phyloP scores from a whole-genome alignment of 2,797 vertebrate genomes.

The Hypotaenidia philippensis region DNA sequence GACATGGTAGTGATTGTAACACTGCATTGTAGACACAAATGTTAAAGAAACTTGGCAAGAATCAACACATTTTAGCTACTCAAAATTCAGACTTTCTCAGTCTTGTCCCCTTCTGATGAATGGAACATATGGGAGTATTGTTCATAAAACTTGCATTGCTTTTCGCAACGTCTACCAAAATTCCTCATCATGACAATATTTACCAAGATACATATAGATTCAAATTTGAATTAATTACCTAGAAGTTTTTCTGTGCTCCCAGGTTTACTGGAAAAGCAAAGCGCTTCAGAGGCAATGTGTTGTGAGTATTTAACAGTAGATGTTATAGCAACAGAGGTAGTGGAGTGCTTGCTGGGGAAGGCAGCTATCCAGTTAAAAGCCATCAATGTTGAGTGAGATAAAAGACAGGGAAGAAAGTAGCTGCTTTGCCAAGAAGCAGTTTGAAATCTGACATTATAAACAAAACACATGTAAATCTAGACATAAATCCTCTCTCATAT shows the following conservation, averaged over 20 bases:
- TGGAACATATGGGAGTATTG: conserved; percentile 75
- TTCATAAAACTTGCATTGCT: conserved; percentile 74
- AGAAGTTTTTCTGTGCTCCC: conserved; percentile 50
- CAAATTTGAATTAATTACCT: conserved; percentile 71
- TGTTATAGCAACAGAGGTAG: conserved; percentile 58
- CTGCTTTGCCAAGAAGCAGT: conserved; percentile 45
- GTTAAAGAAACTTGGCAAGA: conserved; percentile 72
- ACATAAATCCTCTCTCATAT: conserved; percentile 32
- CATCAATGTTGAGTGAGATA: conserved; percentile 32
- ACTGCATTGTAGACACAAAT: conserved; percentile 70
- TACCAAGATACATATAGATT: conserved; percentile 66
- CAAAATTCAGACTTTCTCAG: conserved; percentile 75
- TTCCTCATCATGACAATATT: conserved; percentile 64
- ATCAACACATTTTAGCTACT: conserved; percentile 58
- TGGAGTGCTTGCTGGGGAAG: conserved; percentile 41
- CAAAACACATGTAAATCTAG: conserved; percentile 48
- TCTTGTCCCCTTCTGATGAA: conserved; percentile 73
- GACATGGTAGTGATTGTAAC: conserved; percentile 71
- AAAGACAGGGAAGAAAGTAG: conserved; percentile 42
- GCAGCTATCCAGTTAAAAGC: conserved; percentile 52
- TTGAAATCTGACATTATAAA: conserved; percentile 63
- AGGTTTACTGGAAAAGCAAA: conserved; percentile 51
- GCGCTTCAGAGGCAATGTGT: conserved; percentile 25
- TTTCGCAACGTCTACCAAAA: conserved; percentile 71
- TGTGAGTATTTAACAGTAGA: conserved; percentile 47